These are phyloP conservation scores for Agrilus mali DNA, from an alignment of 2,888 invertebrate genomes.

Conservation along the genomic window DNA sequence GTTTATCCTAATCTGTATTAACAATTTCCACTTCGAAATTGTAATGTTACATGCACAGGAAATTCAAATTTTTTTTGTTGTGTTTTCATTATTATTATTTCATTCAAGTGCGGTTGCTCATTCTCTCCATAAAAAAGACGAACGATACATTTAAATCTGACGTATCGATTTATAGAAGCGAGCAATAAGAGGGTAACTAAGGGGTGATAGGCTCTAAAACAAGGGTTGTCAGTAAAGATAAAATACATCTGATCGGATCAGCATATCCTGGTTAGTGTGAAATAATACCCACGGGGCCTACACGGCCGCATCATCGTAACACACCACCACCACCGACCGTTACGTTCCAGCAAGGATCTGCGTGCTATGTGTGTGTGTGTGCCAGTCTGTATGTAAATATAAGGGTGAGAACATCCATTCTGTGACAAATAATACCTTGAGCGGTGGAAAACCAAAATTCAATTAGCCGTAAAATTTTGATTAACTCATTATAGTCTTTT, in stretches of 20 bases:
- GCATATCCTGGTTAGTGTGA: constrained; percentile 29
- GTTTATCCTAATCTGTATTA: no score
- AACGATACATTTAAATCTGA: background rate
- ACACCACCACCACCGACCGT: background rate
- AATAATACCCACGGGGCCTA: constrained; percentile 31
- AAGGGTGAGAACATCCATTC: constrained; percentile 14
- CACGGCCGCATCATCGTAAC: constrained; percentile 9
- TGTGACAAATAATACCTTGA: constrained; percentile 17
- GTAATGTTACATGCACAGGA: no score
- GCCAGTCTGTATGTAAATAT: constrained; percentile 10
- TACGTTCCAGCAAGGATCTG: constrained; percentile 1
- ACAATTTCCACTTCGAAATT: no score
- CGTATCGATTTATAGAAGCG: background rate
- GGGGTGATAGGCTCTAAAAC: constrained; percentile 19
- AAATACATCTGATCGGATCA: constrained; percentile 25
- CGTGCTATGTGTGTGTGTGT: constrained; percentile 9
- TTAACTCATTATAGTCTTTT: constrained; percentile 2
- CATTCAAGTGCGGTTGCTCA: no score
- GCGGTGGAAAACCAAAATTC: constrained; percentile 16
- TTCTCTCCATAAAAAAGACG: background rate
- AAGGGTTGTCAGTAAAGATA: constrained; percentile 17
- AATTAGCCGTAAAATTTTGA: constrained; percentile 18
- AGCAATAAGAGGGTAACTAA: constrained; percentile 2
- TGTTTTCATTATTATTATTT: no score
- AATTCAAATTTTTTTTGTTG: no score